Percentiles rank a stretch among this genome's conserved stretches.
Evolutionary conservation across 2,113 vertebrate species (phyloP).

Genomic region (Misgurnus mizolepis): DNA sequence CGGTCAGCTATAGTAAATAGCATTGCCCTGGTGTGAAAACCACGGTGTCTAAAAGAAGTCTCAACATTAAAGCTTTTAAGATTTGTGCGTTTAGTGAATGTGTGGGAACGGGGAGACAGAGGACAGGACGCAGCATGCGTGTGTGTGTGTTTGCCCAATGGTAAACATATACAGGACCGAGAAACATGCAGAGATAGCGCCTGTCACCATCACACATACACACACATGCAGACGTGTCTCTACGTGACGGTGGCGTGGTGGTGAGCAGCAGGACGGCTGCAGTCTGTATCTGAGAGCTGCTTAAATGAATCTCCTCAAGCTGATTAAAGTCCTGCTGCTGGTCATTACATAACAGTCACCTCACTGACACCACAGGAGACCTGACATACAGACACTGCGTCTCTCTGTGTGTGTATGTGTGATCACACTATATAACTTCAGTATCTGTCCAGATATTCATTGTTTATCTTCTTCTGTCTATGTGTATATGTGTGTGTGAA

Average conservation of each 20-base stretch:
- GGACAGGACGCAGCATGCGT: constrained; percentile 13
- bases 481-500: constrained; percentile 12
- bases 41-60: not conserved
- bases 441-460: constrained; percentile 54
- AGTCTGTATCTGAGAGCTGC: constrained; percentile 24
- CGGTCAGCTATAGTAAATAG: not conserved
- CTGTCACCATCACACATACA: constrained; percentile 31
- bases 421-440: constrained; percentile 13
- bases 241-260: constrained; percentile 20
- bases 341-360: constrained; percentile 50
- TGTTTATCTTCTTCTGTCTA: constrained; percentile 48
- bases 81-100: constrained; percentile 12
- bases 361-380: constrained; percentile 37
- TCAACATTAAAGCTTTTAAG: not conserved
- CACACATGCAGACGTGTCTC: constrained; percentile 22
- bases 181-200: constrained; percentile 44
- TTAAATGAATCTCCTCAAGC: constrained; percentile 48
- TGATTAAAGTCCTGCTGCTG: constrained; percentile 50
- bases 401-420: not conserved
- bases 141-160: constrained; percentile 29
- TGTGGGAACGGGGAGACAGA: constrained; percentile 28
- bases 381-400: constrained; percentile 21
- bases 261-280: constrained; percentile 20
- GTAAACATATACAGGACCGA: constrained; percentile 46
- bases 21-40: no score